Evolutionary conservation across 2,888 invertebrate species (phyloP), one percentile per base, ranked within the genome.

Genomic region (Drosophila parthenogenetica): DNA sequence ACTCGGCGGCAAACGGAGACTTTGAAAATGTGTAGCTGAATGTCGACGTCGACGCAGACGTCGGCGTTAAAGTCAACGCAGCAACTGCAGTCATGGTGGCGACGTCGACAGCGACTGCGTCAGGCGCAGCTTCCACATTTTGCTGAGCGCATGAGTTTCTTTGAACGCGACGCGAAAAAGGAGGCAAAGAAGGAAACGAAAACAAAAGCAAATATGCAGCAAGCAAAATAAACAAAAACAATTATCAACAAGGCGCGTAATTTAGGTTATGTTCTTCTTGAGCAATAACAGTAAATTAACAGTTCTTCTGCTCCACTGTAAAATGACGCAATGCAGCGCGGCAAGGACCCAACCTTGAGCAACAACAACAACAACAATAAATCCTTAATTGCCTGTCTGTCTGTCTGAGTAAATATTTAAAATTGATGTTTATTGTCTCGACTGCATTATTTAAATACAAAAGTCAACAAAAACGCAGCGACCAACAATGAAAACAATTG

Each of bases 311-410:
- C 16, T 16, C 19, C 11, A 45, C 53, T 54, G 16, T 19, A 42
- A 35, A 59, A 62, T 77, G 76, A 77, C 58, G 77, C 60, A 66
- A 66, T 81, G 51, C n/a, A 7, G 22, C 11, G 35, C 39, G 37
- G 59, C 82, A 79, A 82, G 88, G 88, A 82, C 88, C 73, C 54
- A 55, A 51, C 81, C 81, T 84, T 85, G 68, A 53, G n/a, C 40
- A 42, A 13, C 35, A 35, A 35, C 35, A 35, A 5, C 54, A 46
- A 54, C 54, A 55, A 53, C 25, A 55, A n/a, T n/a, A n/a, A 29
- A 55, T 82, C 88, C 87, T 89, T 87, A 87, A 89, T 88, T 88
- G 88, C 43, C 39, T 35, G 59, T 7, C 59, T 53, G 39, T 43
- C 51, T 48, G 57, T n/a, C 22, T 22, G 22, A 22, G 14, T 14